Percentiles rank a stretch among this genome's conserved stretches.
Conservation (phyloP, 2,888 invertebrate genomes). For the Cacoxenus indagator region DNA sequence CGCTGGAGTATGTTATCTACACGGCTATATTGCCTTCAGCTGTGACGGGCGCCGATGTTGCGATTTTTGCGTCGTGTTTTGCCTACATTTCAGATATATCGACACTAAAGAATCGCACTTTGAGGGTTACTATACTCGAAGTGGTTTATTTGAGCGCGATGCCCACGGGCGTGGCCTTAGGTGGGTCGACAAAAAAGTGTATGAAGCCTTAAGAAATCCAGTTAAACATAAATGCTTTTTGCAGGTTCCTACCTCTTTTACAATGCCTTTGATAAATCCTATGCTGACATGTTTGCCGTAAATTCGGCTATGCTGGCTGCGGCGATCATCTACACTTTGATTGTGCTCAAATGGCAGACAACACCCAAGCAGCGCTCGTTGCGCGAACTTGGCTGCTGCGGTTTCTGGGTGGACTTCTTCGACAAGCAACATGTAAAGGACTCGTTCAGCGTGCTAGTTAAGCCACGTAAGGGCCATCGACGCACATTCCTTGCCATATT, state of each 20-base stretch:
- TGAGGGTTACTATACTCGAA: conserved; percentile 86
- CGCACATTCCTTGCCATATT: conserved; percentile 78
- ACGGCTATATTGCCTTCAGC: conserved; percentile 84
- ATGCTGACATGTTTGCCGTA: conserved; percentile 80
- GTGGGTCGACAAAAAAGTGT: conserved; percentile 72
- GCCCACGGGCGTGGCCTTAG: conserved; percentile 84
- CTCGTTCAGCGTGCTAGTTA: conserved; percentile 76
- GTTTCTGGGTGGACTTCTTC: conserved; percentile 79
- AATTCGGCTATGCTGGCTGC: conserved; percentile 76
- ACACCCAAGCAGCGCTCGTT: conserved; percentile 76
- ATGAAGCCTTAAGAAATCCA: neutral
- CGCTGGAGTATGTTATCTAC: conserved; percentile 81
- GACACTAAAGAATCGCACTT: conserved; percentile 78
- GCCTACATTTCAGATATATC: conserved; percentile 87
- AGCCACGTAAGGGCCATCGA: conserved; percentile 74
- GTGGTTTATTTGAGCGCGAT: conserved; percentile 85
- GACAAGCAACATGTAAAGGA: conserved; percentile 77
- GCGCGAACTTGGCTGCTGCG: conserved; percentile 74
- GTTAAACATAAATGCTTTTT: no score
- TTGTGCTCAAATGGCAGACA: conserved; percentile 80
- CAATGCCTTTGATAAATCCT: conserved; percentile 76
- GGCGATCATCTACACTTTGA: conserved; percentile 77
- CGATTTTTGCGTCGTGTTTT: conserved; percentile 84
- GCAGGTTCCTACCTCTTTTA: conserved; percentile 78
- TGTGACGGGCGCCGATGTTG: conserved; percentile 83